Evolutionary conservation across 2,113 vertebrate species (phyloP).

Genomic region (Phylloscopus whistleri): DNA sequence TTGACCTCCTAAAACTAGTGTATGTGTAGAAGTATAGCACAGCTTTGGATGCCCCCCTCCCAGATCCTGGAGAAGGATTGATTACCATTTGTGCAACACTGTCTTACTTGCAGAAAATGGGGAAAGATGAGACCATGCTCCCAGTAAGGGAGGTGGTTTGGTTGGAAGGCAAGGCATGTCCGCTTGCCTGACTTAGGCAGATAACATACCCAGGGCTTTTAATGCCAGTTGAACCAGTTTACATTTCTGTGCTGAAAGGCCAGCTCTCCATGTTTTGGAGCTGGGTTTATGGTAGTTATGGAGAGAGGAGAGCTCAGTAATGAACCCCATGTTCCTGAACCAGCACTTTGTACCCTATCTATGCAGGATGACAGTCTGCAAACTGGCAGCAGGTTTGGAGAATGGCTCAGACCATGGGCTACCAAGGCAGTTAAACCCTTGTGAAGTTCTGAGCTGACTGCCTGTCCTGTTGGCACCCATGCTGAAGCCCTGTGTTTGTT

Average conservation of each 20-base stretch:
- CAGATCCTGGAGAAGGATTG: neutral
- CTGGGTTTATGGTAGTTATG: neutral
- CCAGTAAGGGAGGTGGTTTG: neutral
- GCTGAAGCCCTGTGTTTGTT: neutral
- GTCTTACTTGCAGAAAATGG: neutral
- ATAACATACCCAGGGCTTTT: neutral
- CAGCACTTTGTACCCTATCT: neutral
- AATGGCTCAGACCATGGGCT: neutral
- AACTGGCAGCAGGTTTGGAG: neutral
- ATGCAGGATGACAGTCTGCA: neutral
- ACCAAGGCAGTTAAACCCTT: neutral
- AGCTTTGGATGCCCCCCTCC: neutral
- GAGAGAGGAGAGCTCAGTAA: neutral
- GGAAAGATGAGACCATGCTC: neutral
- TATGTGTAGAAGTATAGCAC: neutral
- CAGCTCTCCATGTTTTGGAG: neutral
- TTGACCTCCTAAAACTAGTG: neutral
- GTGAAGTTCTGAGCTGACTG: neutral
- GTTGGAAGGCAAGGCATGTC: neutral
- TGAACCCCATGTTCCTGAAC: neutral
- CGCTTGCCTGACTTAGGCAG: neutral
- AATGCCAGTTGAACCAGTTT: neutral
- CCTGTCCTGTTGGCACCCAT: neutral
- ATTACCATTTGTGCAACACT: neutral
- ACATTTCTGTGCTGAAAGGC: accelerated